Conservation (phyloP, 2,888 invertebrate genomes). For the Hecatera dysodea region DNA sequence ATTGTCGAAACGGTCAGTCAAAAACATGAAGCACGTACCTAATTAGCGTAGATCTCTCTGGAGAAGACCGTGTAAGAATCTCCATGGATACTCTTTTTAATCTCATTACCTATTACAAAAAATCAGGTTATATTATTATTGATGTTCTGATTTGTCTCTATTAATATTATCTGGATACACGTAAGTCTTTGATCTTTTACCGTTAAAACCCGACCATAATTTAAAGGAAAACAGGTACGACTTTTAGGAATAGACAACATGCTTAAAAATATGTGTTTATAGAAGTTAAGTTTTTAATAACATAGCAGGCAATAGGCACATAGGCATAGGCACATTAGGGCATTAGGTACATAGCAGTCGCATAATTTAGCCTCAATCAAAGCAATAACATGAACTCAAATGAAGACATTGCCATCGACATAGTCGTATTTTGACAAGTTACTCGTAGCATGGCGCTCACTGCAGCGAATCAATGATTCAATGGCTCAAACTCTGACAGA, state of each 20-base stretch:
- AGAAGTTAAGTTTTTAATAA: too few species aligned
- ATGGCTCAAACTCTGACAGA: conserved; percentile 18
- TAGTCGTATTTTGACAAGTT: conserved; percentile 22
- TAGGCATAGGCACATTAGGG: too few species aligned
- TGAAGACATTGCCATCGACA: conserved; percentile 9
- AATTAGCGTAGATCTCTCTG: too few species aligned
- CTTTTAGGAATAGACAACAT: background rate
- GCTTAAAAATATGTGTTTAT: conserved; percentile 1
- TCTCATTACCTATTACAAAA: too few species aligned
- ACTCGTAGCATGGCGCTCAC: conserved; percentile 10
- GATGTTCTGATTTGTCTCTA: too few species aligned
- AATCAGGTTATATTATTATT: too few species aligned
- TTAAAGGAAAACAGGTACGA: background rate
- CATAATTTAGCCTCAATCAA: background rate
- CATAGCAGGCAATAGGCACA: too few species aligned
- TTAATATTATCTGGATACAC: background rate
- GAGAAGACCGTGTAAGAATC: too few species aligned
- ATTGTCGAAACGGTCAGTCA: too few species aligned
- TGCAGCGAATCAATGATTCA: conserved; percentile 47
- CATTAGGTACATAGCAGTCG: background rate
- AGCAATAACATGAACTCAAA: conserved; percentile 5
- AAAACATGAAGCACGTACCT: too few species aligned
- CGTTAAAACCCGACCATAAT: background rate
- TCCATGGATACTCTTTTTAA: too few species aligned
- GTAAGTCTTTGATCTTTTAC: background rate